Evolutionary conservation across 1,140 invertebrate genomes (phyloP), one percentile per base, ranked within the genome.

Genomic region (Apis florea): DNA sequence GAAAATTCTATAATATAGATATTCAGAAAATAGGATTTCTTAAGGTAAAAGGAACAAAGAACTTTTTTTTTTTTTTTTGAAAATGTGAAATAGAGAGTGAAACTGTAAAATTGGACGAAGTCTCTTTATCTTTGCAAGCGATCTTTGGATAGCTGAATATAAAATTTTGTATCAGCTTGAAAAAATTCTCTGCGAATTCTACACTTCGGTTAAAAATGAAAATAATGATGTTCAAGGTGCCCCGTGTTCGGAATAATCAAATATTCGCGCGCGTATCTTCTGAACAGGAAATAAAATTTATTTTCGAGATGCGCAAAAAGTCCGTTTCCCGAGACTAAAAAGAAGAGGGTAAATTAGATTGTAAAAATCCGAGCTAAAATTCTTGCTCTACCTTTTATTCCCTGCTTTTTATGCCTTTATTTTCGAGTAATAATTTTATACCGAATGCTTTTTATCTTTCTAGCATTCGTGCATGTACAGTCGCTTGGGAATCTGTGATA

Each of bases 101-200:
- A 49, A 49, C 12, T 51, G 3, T 21, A 8, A 66, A 54, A 66
- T 1, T 13, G n/a, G 2, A 24, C 24, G 11, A 59, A 78, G 11
- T 68, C 53, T 17, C 1, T 10, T 51, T 58, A 72, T 31, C 21
- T 51, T 53, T 26, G 26, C 17, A 8, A 26, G 21, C 58, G 51
- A 47, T 61, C 13, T 71, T 79, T 13, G 58, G 21, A 11, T 15
- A n/a, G 26, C n/a, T 40, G n/a, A 24, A 53, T 72, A 71, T 71
- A 21, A 63, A 79, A 72, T 64, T 79, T 79, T 63, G 31, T 40
- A 79, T 61, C 49, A 53, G 26, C 49, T 40, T 19, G 3, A 3
- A 24, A 53, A 63, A 71, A 79, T 78, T 31, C n/a, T 17, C 56
- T 1, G 24, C 1, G 10, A 26, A 53, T 70, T 17, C 21, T 40